Percentiles rank a stretch among this genome's conserved stretches.
Evolutionary conservation across 2,113 vertebrate genomes (phyloP).

Genomic region (Cinclus mexicanus): DNA sequence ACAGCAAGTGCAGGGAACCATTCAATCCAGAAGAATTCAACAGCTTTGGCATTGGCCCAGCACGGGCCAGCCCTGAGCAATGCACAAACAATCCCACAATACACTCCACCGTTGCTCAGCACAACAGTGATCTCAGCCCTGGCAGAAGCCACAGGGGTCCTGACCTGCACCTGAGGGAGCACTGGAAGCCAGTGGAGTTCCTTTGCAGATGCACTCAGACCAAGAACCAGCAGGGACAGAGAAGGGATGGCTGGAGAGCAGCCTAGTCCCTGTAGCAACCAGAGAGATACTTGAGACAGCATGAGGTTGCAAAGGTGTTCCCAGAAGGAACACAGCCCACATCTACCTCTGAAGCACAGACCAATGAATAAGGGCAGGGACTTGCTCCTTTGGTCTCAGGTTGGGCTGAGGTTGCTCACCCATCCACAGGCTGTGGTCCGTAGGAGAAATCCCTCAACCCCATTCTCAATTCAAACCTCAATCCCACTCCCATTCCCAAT

Average conservation of each 20-base stretch:
- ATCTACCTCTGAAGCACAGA: not conserved
- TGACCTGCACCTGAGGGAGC: not conserved
- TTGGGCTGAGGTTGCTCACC: not conserved
- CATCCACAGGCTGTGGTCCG: rapidly evolving
- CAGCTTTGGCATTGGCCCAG: not conserved
- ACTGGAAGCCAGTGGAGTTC: not conserved
- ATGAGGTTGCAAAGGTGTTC: not conserved
- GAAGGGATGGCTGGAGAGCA: not conserved
- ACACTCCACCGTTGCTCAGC: not conserved
- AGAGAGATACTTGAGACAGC: not conserved
- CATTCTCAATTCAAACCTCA: not conserved
- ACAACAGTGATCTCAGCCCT: not conserved
- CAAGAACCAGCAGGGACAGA: not conserved
- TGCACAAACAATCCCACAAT: not conserved
- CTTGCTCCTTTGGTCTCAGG: rapidly evolving
- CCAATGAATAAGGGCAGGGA: not conserved
- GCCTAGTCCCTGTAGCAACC: not conserved
- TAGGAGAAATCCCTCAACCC: not conserved
- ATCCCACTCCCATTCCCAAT: not conserved
- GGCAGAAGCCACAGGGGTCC: not conserved
- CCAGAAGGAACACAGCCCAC: not conserved
- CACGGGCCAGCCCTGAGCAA: not conserved
- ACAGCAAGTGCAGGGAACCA: not conserved
- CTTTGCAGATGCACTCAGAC: not conserved
- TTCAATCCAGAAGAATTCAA: not conserved